Evolutionary conservation across 2,113 vertebrate genomes (phyloP).

Genomic region (Cranoglanis bouderius): DNA sequence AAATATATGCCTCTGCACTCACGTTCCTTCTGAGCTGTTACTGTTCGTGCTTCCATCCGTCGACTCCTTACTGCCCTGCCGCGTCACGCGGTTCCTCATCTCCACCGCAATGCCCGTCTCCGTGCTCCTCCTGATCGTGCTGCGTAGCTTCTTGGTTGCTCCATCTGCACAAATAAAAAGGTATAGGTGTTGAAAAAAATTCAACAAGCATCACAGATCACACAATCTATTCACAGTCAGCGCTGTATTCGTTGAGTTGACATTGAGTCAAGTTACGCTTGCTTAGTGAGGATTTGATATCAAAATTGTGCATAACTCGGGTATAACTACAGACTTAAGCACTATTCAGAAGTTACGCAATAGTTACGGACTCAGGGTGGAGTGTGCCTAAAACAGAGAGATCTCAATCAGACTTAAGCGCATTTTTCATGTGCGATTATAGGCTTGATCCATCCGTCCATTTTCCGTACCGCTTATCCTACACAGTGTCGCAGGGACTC

Average conservation of each 20-base stretch:
- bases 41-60: conserved; percentile 98
- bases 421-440: background rate
- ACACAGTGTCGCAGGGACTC: no score
- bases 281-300: background rate
- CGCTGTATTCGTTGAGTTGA: background rate
- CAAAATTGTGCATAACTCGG: background rate
- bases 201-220: background rate
- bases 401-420: background rate
- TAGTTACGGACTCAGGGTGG: background rate
- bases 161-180: conserved; percentile 75
- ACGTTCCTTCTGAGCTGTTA: conserved; percentile 98
- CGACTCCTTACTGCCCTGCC: conserved; percentile 95
- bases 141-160: conserved; percentile 93
- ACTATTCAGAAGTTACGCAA: background rate
- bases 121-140: conserved; percentile 94
- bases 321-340: background rate
- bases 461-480: no score
- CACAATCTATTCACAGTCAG: background rate
- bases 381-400: background rate
- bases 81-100: conserved; percentile 92
- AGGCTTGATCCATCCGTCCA: background rate
- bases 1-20: conserved; percentile 61
- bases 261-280: background rate
- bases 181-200: background rate
- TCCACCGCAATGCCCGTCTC: conserved; percentile 98